Conservation (phyloP, 2,888 invertebrate genomes). For the Alcis repandata region DNA sequence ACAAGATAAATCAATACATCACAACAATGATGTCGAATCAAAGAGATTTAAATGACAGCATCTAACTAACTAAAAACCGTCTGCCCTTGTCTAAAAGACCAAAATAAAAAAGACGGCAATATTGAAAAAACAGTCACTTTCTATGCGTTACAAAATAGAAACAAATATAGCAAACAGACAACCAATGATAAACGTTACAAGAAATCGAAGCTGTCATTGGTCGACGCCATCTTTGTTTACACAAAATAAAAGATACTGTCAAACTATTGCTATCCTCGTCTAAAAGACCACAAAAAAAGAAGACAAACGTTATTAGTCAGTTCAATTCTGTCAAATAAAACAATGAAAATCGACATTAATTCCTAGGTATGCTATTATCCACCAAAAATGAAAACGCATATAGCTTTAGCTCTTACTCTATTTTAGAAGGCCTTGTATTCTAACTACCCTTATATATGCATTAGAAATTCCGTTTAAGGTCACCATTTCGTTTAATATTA, state of each 20-base stretch:
- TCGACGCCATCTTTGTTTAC: slow-evolving; percentile 5
- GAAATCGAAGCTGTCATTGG: slow-evolving; percentile 6
- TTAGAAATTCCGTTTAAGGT: slow-evolving; percentile 84
- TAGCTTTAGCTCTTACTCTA: slow-evolving; percentile 72
- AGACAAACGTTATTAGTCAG: not conserved
- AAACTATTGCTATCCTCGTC: slow-evolving; percentile 2
- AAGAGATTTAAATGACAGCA: not conserved
- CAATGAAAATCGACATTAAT: slow-evolving; percentile 17
- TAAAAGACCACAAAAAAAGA: not conserved
- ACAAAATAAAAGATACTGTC: not conserved
- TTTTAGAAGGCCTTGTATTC: slow-evolving; percentile 80
- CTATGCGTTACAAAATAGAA: not conserved
- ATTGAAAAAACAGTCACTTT: not conserved
- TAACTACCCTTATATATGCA: slow-evolving; percentile 84
- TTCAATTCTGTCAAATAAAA: slow-evolving; percentile 5
- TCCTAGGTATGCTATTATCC: slow-evolving; percentile 63
- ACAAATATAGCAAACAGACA: not conserved
- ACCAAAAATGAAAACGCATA: slow-evolving; percentile 64
- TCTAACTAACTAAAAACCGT: not conserved
- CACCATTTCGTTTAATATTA: slow-evolving; percentile 80
- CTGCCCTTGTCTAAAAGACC: not conserved
- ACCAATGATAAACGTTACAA: not conserved
- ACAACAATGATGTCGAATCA: slow-evolving; percentile 53
- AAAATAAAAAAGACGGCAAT: too few species aligned
- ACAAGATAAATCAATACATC: slow-evolving; percentile 66